A percentile compares a stretch with the other conserved stretches of the same genome.
Conservation (phyloP, 2,113 vertebrate genomes). For the Anolis carolinensis region DNA sequence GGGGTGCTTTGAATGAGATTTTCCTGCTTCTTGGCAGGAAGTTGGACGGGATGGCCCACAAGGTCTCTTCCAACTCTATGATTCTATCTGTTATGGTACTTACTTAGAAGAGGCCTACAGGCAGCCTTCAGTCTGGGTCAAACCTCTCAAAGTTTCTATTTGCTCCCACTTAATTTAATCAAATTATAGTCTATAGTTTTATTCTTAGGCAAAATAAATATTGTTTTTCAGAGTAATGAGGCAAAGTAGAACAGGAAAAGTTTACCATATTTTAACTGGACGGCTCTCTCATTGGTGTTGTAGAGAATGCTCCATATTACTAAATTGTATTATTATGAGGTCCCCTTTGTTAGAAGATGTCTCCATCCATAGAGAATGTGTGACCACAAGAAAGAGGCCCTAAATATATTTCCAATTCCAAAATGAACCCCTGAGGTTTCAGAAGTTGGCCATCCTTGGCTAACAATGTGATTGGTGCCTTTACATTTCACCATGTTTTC, state of each 20-base stretch:
- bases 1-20: too few relatives aligned
- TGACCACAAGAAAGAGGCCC: background rate
- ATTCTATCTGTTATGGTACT: too few relatives aligned
- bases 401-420: background rate
- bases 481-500: slow-evolving; percentile 33
- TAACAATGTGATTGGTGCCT: slow-evolving; percentile 15
- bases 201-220: background rate
- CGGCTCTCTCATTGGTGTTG: background rate
- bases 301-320: background rate
- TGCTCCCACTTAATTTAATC: too few relatives aligned
- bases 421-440: background rate
- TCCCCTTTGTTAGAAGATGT: background rate
- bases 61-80: too few relatives aligned
- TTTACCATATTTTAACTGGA: background rate
- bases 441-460: background rate
- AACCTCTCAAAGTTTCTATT: too few relatives aligned
- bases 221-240: background rate
- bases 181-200: background rate
- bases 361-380: background rate
- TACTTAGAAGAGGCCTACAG: background rate
- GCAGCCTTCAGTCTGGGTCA: background rate
- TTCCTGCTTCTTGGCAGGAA: too few relatives aligned
- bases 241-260: background rate
- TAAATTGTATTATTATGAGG: background rate
- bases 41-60: too few relatives aligned